A percentile compares a stretch with the other conserved stretches of the same genome.
These are phyloP conservation scores for Caenorhabditis sp. DNA, from an alignment of 2,888 invertebrate genomes.

Conservation along the genomic window DNA sequence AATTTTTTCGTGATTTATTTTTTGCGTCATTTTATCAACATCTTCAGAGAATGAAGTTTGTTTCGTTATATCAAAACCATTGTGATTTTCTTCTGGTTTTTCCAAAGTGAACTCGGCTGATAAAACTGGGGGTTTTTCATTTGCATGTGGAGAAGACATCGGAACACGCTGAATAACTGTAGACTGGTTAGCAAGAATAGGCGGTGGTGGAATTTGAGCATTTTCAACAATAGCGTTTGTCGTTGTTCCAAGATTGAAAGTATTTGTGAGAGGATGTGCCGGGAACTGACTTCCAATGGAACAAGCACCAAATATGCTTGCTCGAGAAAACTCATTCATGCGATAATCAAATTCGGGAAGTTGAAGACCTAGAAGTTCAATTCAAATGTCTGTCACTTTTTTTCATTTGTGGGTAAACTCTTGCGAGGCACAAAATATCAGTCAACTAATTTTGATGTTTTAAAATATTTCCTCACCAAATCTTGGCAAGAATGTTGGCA, in stretches of 20 bases:
- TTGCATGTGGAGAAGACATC: no score
- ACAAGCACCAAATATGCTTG: background rate
- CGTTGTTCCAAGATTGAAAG: constrained; percentile 8
- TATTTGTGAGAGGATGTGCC: constrained; percentile 4
- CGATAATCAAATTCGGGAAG: constrained; percentile 35
- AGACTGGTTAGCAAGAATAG: background rate
- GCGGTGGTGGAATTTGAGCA: constrained; percentile 14
- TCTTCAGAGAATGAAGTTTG: background rate
- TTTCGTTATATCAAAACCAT: background rate
- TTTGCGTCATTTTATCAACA: background rate
- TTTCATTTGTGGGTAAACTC: no score
- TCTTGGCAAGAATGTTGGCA: constrained; percentile 27
- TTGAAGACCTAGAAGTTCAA: constrained; percentile 11
- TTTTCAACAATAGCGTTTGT: background rate
- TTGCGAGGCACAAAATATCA: no score
- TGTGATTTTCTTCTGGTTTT: background rate
- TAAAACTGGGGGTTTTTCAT: constrained; percentile 29
- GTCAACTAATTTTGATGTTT: background rate
- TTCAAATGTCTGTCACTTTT: no score
- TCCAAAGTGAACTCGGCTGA: constrained; percentile 18
- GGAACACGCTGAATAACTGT: constrained; percentile 1
- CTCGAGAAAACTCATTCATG: constrained; percentile 26
- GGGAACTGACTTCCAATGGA: constrained; percentile 2
- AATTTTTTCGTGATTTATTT: background rate
- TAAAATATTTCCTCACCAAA: constrained; percentile 10